Percentiles rank a stretch among this genome's conserved stretches.
phyloP scores from a whole-genome alignment of 1,140 invertebrate species.

The Zaprionus vittiger region DNA sequence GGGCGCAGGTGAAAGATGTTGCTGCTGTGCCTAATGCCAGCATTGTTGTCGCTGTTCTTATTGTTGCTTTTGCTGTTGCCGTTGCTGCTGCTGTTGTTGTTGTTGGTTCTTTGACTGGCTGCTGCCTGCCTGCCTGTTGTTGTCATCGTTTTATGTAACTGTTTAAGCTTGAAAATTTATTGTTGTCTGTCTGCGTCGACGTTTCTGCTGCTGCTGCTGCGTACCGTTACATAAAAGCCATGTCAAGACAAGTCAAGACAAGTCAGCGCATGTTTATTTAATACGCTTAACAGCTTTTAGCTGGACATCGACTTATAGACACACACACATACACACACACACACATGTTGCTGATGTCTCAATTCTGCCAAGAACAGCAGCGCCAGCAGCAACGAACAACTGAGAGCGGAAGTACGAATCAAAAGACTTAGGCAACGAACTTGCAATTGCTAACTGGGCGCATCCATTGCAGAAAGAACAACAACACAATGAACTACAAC shows the following conservation, averaged over 20 bases:
- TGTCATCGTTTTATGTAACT: conserved; percentile 69
- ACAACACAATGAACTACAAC: not conserved
- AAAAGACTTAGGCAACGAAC: conserved; percentile 79
- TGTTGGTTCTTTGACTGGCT: conserved; percentile 20
- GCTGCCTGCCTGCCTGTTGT: conserved; percentile 5
- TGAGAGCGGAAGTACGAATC: conserved; percentile 72
- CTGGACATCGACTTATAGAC: conserved; percentile 58
- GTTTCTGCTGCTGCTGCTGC: conserved; percentile 33
- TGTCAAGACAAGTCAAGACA: conserved; percentile 41
- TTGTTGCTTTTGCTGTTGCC: conserved; percentile 31
- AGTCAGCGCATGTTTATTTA: conserved; percentile 74
- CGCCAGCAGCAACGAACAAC: conserved; percentile 28
- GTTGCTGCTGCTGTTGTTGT: conserved; percentile 42
- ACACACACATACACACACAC: conserved; percentile 27
- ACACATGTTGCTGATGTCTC: conserved; percentile 60
- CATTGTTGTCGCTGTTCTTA: conserved; percentile 41
- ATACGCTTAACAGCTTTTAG: conserved; percentile 76
- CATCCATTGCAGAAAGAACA: conserved; percentile 41
- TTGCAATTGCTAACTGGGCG: conserved; percentile 48
- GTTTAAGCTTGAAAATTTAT: conserved; percentile 77
- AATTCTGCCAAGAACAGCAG: conserved; percentile 46
- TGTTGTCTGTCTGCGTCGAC: conserved; percentile 48
- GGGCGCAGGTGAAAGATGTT: conserved; percentile 66
- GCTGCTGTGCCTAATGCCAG: conserved; percentile 34
- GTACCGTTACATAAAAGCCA: conserved; percentile 77